Evolutionary conservation across 2,888 invertebrate genomes (phyloP), one percentile per base, ranked within the genome.

Genomic region (Elysia crispata): DNA sequence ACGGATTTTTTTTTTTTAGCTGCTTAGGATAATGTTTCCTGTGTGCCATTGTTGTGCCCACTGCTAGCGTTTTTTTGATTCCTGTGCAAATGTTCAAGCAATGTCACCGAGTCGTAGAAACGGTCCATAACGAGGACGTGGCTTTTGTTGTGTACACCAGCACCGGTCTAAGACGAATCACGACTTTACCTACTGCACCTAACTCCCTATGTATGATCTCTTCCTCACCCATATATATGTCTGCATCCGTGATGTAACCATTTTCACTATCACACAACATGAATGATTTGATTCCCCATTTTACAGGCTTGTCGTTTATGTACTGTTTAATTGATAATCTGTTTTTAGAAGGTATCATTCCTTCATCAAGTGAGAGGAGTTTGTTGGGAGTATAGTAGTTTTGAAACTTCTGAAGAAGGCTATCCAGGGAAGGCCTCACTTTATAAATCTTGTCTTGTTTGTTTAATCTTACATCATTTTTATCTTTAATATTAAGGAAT

Each of bases 391-490:
- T 76, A 66, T 79, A 82, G 60, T 31, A 79, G 6, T 72, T 54
- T 60, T 50, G 57, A 31, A 80, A 82, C 54, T 73, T 83, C n/a
- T 60, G 30, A 30, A 82, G 23, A 15, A 83, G 18, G 49, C 66
- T 33, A 50, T 82, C 49, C 18, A 82, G 57, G 25, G 83, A 57
- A 25, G 81, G 81, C 18, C 82, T 25, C 60, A 66, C 69, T 77
- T 82, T 82, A 70, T 82, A 82, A 13, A 82, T 82, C 74, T 82
- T 82, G 28, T 82, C 77, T 20, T 23, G 30, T 79, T 82, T 82
- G 41, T 82, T 69, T n/a, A 82, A 13, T 18, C 33, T 74, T 41
- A 11, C 60, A 33, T 54, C 74, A 8, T 74, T n/a, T 73, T 83
- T 82, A 83, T 82, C 77, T 23, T 83, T 54, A 64, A 83, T 1